Evolutionary conservation across 2,797 vertebrate genomes (phyloP), one percentile per base, ranked within the genome.

Genomic region (Malurus leucopterus): DNA sequence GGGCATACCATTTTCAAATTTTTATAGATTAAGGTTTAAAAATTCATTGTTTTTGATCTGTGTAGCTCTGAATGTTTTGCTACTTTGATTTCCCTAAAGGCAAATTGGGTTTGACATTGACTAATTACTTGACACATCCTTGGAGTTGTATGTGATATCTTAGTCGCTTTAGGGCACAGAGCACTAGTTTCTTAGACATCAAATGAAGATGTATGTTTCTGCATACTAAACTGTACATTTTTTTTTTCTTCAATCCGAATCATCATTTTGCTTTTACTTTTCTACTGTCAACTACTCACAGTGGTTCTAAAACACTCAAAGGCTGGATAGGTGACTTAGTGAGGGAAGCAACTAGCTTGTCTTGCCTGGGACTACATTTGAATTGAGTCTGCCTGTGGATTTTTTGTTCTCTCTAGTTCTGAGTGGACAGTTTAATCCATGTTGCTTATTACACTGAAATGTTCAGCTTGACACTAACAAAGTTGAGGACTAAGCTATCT

Each of bases 11-110:
- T 97, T 96, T 96, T 97, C 96, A 87, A 97, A 96, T 96, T 97
- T 93, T 97, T 96, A 96, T 95, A 97, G 97, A 94, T 95, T 96
- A 97, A 97, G 96, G 96, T 97, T 96, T 95, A 93, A 96, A 97
- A 96, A 94, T 91, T 96, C 46, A 47, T 92, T 92, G 92, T 87
- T 97, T 95, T 96, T 97, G 96, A 96, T 97, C 96, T 97, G 91
- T 97, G 95, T 97, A 97, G 97, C 96, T 96, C 95, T 96, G 95
- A 97, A 97, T 97, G 96, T 97, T 94, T 93, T 97, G 96, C 96
- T 96, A 97, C 97, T 97, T 97, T 96, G 94, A 96, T 90, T 96
- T 96, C 95, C 95, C 91, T 96, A 93, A 97, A 95, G 95, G 95
- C 96, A 95, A 96, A 94, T 92, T 96, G 95, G 96, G 96, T 97